phyloP scores from a whole-genome alignment of 2,113 vertebrate species.

The Notarius lentiginosus region DNA sequence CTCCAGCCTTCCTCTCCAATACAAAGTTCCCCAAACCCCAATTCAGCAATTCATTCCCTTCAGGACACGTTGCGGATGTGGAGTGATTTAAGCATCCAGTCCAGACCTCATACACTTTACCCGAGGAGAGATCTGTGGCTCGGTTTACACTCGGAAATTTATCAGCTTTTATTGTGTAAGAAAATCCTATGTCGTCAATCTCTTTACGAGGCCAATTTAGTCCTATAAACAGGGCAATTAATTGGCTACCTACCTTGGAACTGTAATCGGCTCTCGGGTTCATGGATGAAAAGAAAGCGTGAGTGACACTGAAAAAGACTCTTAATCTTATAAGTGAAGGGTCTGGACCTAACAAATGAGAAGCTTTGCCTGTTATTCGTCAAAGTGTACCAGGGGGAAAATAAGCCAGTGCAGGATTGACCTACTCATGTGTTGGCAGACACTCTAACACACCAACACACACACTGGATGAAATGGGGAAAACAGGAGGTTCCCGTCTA shows the following conservation, averaged over 20 bases:
- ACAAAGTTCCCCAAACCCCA: constrained; percentile 30
- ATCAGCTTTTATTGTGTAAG: constrained; percentile 35
- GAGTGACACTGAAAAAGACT: constrained; percentile 51
- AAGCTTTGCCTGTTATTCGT: constrained; percentile 66
- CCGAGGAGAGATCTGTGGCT: constrained; percentile 10
- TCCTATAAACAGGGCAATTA: constrained; percentile 42
- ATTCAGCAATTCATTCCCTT: constrained; percentile 20
- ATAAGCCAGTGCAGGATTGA: constrained; percentile 58
- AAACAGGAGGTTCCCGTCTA: constrained; percentile 50
- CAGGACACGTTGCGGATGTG: constrained; percentile 12
- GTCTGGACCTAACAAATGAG: constrained; percentile 62
- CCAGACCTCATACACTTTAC: background rate
- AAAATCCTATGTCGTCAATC: constrained; percentile 30
- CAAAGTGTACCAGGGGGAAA: constrained; percentile 59
- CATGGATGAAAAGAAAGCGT: constrained; percentile 27
- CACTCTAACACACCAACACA: constrained; percentile 47
- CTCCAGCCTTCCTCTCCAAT: constrained; percentile 29
- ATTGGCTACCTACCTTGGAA: constrained; percentile 22
- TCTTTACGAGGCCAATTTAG: constrained; percentile 42
- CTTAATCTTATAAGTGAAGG: constrained; percentile 64
- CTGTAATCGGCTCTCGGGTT: constrained; percentile 24
- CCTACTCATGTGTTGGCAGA: constrained; percentile 51
- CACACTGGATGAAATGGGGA: constrained; percentile 39
- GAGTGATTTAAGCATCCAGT: constrained; percentile 33
- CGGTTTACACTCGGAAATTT: constrained; percentile 23